Conservation (phyloP, 2,797 vertebrate genomes). For the Peromyscus melanophrys region DNA sequence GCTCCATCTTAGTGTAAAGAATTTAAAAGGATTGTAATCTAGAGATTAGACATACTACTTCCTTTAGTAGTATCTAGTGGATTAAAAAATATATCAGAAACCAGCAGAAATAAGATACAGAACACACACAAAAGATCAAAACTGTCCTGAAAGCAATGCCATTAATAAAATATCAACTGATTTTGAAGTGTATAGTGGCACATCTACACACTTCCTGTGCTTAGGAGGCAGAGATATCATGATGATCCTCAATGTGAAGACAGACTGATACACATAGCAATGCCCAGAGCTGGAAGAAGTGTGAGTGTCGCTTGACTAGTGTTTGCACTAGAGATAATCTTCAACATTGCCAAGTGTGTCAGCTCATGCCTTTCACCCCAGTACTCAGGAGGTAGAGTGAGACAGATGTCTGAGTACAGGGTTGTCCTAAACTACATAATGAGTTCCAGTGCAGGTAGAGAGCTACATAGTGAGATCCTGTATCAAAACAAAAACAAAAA, state of each 20-base stretch:
- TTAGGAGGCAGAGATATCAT: background rate
- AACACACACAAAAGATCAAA: background rate
- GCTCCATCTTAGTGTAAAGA: slow-evolving; percentile 6
- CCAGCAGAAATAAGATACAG: background rate
- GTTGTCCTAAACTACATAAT: background rate
- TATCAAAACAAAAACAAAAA: background rate
- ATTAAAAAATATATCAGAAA: background rate
- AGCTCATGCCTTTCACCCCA: background rate
- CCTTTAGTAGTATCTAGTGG: background rate
- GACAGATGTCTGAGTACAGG: too few relatives aligned
- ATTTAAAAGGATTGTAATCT: background rate
- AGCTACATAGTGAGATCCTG: background rate
- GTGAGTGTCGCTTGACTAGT: background rate
- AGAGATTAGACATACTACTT: background rate
- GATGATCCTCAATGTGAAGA: background rate
- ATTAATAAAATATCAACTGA: background rate
- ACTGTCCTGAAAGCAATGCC: background rate
- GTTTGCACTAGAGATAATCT: background rate
- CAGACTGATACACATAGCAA: background rate
- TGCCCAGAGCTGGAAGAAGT: background rate
- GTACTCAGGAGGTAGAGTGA: background rate
- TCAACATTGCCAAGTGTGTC: background rate
- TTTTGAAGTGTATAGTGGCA: background rate
- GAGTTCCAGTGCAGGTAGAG: too few relatives aligned
- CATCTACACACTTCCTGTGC: background rate